Conservation (phyloP, 1,140 invertebrate genomes). For the Neodiprion pinetum region DNA sequence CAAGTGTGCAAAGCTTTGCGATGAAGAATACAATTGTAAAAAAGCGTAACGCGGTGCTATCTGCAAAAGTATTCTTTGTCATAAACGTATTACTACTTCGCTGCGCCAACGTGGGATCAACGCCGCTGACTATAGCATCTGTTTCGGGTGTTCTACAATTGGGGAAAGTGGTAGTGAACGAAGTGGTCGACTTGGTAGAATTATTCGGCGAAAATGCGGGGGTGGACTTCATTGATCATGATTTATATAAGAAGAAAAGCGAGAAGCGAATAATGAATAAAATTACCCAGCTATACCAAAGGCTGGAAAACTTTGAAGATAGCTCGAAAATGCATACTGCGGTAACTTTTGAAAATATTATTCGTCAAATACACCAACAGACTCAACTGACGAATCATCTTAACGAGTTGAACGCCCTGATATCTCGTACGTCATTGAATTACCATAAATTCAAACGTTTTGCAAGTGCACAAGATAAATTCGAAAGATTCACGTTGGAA, state of each 20-base stretch:
- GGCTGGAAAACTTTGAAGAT: constrained; percentile 50
- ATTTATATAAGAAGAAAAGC: too few species aligned
- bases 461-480: constrained; percentile 51
- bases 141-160: constrained; percentile 68
- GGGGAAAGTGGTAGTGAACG: constrained; percentile 65
- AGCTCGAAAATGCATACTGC: constrained; percentile 16
- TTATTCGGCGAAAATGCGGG: constrained; percentile 46
- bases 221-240: too few species aligned
- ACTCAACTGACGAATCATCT: constrained; percentile 64
- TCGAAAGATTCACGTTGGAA: constrained; percentile 70
- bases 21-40: too few species aligned
- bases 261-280: constrained; percentile 39
- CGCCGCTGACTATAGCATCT: neutral
- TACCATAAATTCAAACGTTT: constrained; percentile 67
- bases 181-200: constrained; percentile 67
- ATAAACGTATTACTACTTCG: too few species aligned
- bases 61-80: too few species aligned
- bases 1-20: too few species aligned
- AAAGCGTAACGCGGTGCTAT: too few species aligned
- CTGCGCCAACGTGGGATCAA: too few species aligned
- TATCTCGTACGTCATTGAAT: constrained; percentile 60
- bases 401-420: constrained; percentile 65
- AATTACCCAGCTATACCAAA: constrained; percentile 57
- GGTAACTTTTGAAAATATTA: constrained; percentile 44
- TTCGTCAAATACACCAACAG: constrained; percentile 52